Conservation (phyloP, 2,888 invertebrate species). For the Catocala sponsa region DNA sequence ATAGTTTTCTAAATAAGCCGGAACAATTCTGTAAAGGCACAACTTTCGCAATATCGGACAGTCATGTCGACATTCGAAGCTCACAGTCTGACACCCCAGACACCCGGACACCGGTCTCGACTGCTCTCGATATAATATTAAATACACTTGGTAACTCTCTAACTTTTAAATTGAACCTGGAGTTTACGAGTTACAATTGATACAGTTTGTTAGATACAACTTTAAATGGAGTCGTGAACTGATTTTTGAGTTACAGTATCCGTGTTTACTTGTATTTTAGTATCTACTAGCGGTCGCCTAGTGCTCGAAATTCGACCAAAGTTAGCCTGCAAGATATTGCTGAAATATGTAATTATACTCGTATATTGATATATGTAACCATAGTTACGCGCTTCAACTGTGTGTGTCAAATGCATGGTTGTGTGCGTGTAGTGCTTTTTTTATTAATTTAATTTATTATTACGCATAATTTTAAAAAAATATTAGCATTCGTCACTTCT, state of each 20-base stretch:
- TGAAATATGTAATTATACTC: too few relatives aligned
- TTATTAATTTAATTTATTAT: too few relatives aligned
- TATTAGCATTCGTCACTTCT: too few relatives aligned
- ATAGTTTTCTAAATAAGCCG: conserved; percentile 54
- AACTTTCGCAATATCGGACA: conserved; percentile 62
- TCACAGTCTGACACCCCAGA: conserved; percentile 19
- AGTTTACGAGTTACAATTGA: conserved; percentile 1
- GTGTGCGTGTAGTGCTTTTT: too few relatives aligned
- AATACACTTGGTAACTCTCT: conserved; percentile 34
- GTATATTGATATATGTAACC: too few relatives aligned
- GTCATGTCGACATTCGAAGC: conserved; percentile 41
- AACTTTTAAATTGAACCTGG: conserved; percentile 24
- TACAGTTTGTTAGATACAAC: conserved; percentile 9
- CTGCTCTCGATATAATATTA: conserved; percentile 58
- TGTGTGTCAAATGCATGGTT: too few relatives aligned
- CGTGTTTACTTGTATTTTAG: too few relatives aligned
- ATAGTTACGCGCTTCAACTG: too few relatives aligned
- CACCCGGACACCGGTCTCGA: conserved; percentile 43
- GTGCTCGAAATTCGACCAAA: too few relatives aligned
- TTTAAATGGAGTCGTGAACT: background rate
- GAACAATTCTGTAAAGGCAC: conserved; percentile 46
- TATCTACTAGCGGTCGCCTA: too few relatives aligned
- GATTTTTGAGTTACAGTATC: background rate
- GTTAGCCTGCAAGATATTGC: too few relatives aligned
- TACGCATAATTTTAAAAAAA: too few relatives aligned